Conservation (phyloP, 2,113 vertebrate genomes). For the Fukomys damarensis region DNA sequence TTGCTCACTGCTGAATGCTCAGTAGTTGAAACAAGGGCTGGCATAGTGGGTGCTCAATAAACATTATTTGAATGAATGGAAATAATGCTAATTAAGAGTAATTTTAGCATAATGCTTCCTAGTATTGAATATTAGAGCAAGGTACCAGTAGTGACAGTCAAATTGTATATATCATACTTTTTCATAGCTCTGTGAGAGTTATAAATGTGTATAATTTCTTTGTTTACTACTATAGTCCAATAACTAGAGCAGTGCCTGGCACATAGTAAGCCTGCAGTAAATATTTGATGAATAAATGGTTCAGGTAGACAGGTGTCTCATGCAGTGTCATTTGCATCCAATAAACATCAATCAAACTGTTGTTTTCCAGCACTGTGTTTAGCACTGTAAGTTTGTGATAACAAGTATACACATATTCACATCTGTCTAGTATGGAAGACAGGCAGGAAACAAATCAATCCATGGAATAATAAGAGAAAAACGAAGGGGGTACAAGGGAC, state of each 20-base stretch:
- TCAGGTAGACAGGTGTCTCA: background rate
- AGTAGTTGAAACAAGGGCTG: background rate
- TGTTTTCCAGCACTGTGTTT: background rate
- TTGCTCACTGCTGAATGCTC: background rate
- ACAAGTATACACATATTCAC: background rate
- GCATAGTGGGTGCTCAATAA: background rate
- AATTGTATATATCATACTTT: background rate
- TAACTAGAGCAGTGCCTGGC: background rate
- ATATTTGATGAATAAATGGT: background rate
- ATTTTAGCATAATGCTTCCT: background rate
- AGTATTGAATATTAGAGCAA: background rate
- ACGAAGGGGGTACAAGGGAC: background rate
- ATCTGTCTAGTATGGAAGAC: background rate
- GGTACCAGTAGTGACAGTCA: background rate
- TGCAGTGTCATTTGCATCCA: background rate
- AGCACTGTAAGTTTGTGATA: background rate
- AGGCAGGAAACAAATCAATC: background rate
- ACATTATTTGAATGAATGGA: background rate
- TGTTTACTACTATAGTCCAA: background rate
- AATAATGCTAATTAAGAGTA: constrained; percentile 20
- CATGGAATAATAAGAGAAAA: background rate
- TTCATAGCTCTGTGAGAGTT: background rate
- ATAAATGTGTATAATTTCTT: background rate
- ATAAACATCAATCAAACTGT: background rate
- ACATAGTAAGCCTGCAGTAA: background rate